Conservation (phyloP, 2,113 vertebrate species). For the Spea bombifrons region DNA sequence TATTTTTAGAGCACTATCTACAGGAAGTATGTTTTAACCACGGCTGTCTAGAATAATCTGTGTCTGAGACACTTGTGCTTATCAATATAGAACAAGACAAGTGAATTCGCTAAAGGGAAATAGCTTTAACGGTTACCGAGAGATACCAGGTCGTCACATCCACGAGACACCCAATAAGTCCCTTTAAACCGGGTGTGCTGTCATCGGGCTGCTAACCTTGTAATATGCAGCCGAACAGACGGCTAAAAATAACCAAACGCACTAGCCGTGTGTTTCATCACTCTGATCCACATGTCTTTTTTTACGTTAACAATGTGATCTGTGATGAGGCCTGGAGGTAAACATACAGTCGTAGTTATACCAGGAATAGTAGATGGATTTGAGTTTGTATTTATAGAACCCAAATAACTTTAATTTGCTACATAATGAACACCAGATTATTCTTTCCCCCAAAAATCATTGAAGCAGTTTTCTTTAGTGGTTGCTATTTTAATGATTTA, state of each 20-base stretch:
- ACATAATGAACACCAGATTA: no score
- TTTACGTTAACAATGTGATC: not conserved
- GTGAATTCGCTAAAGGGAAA: not conserved
- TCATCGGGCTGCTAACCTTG: not conserved
- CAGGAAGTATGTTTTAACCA: not conserved
- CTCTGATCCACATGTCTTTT: constrained; percentile 12
- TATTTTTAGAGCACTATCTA: not conserved
- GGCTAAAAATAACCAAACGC: constrained; percentile 15
- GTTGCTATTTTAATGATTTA: no score
- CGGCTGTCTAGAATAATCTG: constrained; percentile 1
- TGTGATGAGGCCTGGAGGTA: not conserved
- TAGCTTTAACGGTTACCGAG: not conserved
- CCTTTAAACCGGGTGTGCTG: not conserved
- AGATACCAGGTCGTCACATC: not conserved
- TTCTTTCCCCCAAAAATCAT: no score
- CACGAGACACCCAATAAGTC: not conserved
- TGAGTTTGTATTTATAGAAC: no score
- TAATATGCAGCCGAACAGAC: not conserved
- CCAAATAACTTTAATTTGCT: no score
- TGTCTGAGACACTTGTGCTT: not conserved
- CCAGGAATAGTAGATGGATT: not conserved
- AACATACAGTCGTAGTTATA: not conserved
- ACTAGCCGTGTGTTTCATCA: constrained; percentile 15
- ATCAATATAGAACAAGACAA: not conserved
- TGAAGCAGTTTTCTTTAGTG: no score